Base-by-base conservation (phyloP, 2,888 invertebrate species). In the Drosophila niveifrons region DNA sequence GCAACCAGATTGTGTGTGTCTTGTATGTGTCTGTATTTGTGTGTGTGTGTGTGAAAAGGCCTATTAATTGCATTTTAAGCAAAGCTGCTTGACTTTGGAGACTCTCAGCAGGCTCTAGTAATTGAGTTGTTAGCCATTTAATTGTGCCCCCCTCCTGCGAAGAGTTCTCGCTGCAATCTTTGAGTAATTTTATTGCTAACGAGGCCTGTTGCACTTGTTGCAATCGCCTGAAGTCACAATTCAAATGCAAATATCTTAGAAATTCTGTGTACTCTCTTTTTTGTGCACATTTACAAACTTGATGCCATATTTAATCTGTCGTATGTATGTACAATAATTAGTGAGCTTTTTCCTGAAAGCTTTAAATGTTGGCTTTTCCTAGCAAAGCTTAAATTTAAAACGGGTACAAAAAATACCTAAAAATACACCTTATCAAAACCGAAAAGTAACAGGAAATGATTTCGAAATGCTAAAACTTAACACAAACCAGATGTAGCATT, bases 11-110 rank as follows among this genome's bases (percentile, higher is more conserved):
- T 34, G 17, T 59, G 29, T 23, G 11, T 58, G 28, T 50, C n/a
- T n/a, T n/a, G 31, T 50, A 9, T 57, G 18, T 62, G 34, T 41
- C n/a, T 43, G 46, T 50, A 34, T 46, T 7, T 57, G 15, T 47
- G 46, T 50, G 39, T 46, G 6, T 56, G 48, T 51, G 31, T 58
- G 50, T 66, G 62, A 44, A 36, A 23, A 56, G 50, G 66, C 53
- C 71, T 72, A 79, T 82, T 82, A 79, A 79, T 79, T 82, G 80
- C 80, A 79, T 79, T 82, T 82, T 66, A 52, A 67, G 48, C 66
- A 57, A 73, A 64, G 63, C 66, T 39, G 55, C 55, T 64, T 66
- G 68, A 52, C 48, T 44, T 44, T 46, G n/a, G n/a, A 52, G 65
- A 18, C 53, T 55, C 53, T 66, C 73, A 74, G 62, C 80, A 69